Evolutionary conservation across 1,140 invertebrate species (phyloP).

Genomic region (Papilio machaon): DNA sequence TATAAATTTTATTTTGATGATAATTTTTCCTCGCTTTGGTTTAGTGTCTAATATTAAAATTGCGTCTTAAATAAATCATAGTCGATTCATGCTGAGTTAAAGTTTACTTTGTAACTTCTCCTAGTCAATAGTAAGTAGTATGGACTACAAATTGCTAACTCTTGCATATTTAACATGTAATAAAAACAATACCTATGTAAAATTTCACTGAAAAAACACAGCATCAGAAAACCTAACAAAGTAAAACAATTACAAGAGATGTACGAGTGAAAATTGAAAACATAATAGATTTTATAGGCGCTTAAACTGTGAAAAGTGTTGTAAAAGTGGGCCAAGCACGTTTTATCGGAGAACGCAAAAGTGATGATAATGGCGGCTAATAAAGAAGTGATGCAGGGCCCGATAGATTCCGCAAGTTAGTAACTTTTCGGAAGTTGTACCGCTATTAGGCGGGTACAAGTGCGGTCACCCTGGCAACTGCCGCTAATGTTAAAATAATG

Average conservation of each 20-base stretch:
- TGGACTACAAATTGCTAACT: too few species aligned
- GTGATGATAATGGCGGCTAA: slow-evolving; percentile 76
- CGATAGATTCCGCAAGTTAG: slow-evolving; percentile 78
- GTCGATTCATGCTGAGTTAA: neutral
- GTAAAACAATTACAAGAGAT: slow-evolving; percentile 5
- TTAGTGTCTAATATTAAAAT: too few species aligned
- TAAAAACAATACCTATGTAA: too few species aligned
- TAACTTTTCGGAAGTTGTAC: slow-evolving; percentile 72
- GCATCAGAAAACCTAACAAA: neutral
- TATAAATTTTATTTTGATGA: neutral
- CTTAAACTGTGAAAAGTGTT: slow-evolving; percentile 65
- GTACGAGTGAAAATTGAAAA: slow-evolving; percentile 33
- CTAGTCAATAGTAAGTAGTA: neutral
- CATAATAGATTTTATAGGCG: slow-evolving; percentile 61
- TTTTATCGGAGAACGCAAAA: slow-evolving; percentile 76
- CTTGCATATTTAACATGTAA: too few species aligned
- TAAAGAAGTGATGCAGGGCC: slow-evolving; percentile 70
- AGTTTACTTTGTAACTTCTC: neutral
- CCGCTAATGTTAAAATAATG: slow-evolving; percentile 49
- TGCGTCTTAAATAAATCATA: too few species aligned
- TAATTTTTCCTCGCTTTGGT: neutral
- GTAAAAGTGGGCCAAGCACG: slow-evolving; percentile 72
- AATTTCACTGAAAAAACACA: neutral
- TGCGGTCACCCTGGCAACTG: slow-evolving; percentile 52
- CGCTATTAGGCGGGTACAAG: slow-evolving; percentile 72